Percentiles rank a stretch among this genome's conserved stretches.
Evolutionary conservation across 2,797 vertebrate genomes (phyloP).

Genomic region (Furcifer pardalis): DNA sequence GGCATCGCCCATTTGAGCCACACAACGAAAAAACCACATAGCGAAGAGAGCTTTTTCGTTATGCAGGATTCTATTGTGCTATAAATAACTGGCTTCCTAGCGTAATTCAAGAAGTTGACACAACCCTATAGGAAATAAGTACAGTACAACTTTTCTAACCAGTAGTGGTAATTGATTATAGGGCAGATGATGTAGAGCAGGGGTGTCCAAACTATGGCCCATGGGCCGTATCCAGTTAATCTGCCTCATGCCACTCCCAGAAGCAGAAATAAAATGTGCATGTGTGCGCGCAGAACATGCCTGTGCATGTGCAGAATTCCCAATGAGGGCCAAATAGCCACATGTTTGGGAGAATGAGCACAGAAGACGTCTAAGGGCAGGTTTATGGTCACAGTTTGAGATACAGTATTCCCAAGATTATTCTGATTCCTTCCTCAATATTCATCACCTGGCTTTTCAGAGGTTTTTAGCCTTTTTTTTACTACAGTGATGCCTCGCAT

Average conservation of each 20-base stretch:
- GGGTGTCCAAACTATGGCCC: too few relatives aligned
- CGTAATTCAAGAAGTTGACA: constrained; percentile 5
- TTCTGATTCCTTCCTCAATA: not conserved
- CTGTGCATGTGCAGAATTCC: too few relatives aligned
- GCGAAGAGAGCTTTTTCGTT: too few relatives aligned
- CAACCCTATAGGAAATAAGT: not conserved
- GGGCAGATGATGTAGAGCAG: not conserved
- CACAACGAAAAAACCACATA: too few relatives aligned
- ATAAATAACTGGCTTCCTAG: constrained; percentile 1
- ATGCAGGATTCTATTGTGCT: too few relatives aligned
- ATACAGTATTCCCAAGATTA: not conserved
- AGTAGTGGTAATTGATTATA: not conserved
- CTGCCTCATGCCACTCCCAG: too few relatives aligned
- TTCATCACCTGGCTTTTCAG: not conserved
- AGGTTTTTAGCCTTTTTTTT: not conserved
- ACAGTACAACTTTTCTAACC: not conserved
- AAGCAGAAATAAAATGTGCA: too few relatives aligned
- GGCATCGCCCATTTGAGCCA: too few relatives aligned
- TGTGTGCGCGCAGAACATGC: too few relatives aligned
- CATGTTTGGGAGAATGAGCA: not conserved
- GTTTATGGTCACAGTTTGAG: not conserved
- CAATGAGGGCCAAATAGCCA: not conserved
- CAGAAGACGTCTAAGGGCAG: not conserved
- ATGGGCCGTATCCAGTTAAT: too few relatives aligned
- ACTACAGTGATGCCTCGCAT: too few relatives aligned